phyloP scores from a whole-genome alignment of 2,888 invertebrate species.

The Scaptomyza tumidula region DNA sequence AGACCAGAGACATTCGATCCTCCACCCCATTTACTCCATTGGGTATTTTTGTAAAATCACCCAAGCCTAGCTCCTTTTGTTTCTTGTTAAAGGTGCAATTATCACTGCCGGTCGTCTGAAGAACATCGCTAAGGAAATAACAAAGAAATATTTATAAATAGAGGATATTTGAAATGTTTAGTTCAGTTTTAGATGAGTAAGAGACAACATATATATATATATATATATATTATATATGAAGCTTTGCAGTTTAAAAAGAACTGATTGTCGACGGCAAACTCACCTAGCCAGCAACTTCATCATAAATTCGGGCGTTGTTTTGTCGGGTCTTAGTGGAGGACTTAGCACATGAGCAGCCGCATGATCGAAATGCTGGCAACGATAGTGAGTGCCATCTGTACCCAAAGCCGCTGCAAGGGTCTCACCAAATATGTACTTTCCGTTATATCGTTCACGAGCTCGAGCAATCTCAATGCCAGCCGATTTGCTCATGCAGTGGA shows the following conservation, averaged over 20 bases:
- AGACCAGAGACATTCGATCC: constrained; percentile 97
- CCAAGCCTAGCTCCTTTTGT: constrained; percentile 95
- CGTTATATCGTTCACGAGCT: constrained; percentile 87
- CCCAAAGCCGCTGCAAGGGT: constrained; percentile 92
- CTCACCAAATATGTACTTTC: constrained; percentile 94
- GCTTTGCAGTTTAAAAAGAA: no score
- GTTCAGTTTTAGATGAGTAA: no score
- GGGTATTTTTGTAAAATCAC: constrained; percentile 97
- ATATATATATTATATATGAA: no score
- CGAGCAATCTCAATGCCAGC: constrained; percentile 92
- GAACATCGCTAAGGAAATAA: constrained; percentile 89
- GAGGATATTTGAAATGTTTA: no score
- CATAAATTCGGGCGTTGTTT: constrained; percentile 93
- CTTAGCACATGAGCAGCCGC: constrained; percentile 97
- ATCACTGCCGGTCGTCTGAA: constrained; percentile 98
- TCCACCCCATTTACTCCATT: constrained; percentile 99
- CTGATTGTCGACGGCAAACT: no score
- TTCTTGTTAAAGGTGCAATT: constrained; percentile 97
- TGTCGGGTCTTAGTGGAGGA: constrained; percentile 96
- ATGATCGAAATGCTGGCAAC: constrained; percentile 95
- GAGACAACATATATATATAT: no score
- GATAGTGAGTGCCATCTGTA: constrained; percentile 89
- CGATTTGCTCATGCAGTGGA: constrained; percentile 98
- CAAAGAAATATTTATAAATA: no score
- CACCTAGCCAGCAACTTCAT: constrained; percentile 95